Evolutionary conservation across 2,888 invertebrate genomes (phyloP), one percentile per base, ranked within the genome.

Genomic region (Therioaphis trifolii): DNA sequence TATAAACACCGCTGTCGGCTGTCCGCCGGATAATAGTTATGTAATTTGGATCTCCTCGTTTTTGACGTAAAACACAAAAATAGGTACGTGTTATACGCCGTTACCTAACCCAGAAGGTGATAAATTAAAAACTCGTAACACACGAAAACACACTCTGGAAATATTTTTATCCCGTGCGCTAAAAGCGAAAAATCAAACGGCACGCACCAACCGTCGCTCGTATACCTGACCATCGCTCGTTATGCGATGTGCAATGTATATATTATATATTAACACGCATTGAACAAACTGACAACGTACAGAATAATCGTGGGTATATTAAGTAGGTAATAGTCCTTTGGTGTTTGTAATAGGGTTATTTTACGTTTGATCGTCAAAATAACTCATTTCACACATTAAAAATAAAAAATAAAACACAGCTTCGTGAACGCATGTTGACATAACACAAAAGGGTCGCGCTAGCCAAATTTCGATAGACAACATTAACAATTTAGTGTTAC

Each of bases 401-500:
- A 63, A 63, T 3, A 63, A 55, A 29, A 75, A 58, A 15, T 40
- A 58, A 55, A 75, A 15, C 52, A 55, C 55, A 12, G 9, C 21
- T 58, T 49, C 66, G 46, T 49, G 63, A 29, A 49, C 43, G 29
- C 18, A 18, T 49, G 52, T 12, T 75, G 74, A 58, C 66, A 61
- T 29, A 21, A 49, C 5, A 66, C n/a, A 40, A 77, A 52, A 24
- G 15, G 40, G 52, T 40, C n/a, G 0, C 52, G 24, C 12, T 24
- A 40, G 78, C 68, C 78, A 78, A 78, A 68, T 68, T 78, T 78
- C 52, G 78, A 68, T 52, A 49, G 63, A 46, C 63, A 66, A 66
- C 77, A 66, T 77, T 77, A 77, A 66, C 49, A 66, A 77, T 63
- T 46, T 63, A 63, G 63, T 76, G 63, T 63, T 21, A 21, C 55